A percentile compares a stretch with the other conserved stretches of the same genome.
Conservation (phyloP, 2,888 invertebrate genomes). For the Sepioteuthis lessoniana region DNA sequence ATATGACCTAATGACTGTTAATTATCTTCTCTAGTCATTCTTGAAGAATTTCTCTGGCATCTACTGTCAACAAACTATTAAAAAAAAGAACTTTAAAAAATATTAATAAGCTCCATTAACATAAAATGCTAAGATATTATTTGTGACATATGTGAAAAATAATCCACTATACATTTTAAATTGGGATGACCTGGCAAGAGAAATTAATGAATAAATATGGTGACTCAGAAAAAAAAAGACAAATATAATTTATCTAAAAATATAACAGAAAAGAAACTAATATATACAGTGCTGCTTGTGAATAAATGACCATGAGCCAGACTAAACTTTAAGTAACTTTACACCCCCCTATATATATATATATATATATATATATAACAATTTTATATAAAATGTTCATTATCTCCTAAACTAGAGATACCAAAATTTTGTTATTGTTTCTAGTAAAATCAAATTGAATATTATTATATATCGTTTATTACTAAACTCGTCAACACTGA, state of each 20-base stretch:
- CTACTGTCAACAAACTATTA: background rate
- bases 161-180: background rate
- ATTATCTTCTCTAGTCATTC: background rate
- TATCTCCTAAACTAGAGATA: no score
- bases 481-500: no score
- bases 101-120: background rate
- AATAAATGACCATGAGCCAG: no score
- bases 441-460: no score
- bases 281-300: no score
- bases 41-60: background rate
- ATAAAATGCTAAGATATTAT: background rate
- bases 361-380: no score
- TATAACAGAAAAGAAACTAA: no score
- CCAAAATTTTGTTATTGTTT: no score
- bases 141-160: background rate
- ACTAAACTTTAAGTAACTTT: no score
- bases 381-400: no score
- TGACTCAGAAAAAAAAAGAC: background rate
- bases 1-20: background rate
- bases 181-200: background rate
- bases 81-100: background rate
- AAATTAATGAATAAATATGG: background rate
- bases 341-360: no score
- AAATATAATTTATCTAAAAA: background rate
- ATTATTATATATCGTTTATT: no score